Evolutionary conservation across 2,888 invertebrate species (phyloP), one percentile per base, ranked within the genome.

Genomic region (Drosophila antonietae): DNA sequence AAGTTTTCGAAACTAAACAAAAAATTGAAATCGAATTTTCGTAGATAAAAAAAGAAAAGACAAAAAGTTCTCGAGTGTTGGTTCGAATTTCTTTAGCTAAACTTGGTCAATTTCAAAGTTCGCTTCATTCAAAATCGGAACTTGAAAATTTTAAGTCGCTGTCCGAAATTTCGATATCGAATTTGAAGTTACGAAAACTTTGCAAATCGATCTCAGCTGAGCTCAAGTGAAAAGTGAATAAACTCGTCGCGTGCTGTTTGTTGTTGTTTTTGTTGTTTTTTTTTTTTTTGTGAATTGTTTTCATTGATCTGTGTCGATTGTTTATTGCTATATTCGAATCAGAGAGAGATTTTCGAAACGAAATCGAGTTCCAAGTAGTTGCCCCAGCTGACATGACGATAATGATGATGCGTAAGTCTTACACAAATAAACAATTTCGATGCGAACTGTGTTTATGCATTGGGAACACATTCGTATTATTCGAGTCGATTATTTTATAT

Each of bases 351-450:
- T 43, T 46, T 51, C 35, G 60, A 60, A 44, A 1, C 23, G 53
- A 35, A 49, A 18, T 58, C 43, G 37, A 47, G 39, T 41, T 58
- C 23, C 39, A 57, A 57, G 33, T 52, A 56, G 31, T 61, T n/a
- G 47, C 75, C 64, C 35, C 71, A 67, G 59, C 71, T 65, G 75
- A 60, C 67, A 53, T 59, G 77, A 49, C 58, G 41, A 70, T 67
- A 59, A 67, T 74, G 39, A 71, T 65, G 64, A 64, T 74, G 64
- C 71, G 77, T 78, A 78, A 78, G 77, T 78, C 59, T 59, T 56
- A 28, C 10, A 44, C 49, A 78, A 74, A 74, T 70, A 77, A 73
- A 77, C 66, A 74, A 53, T 10, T 51, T 8, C 41, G 39, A 39
- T 0, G 9, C 20, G 37, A 41, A n/a, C 28, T 65, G 62, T 4